phyloP scores from a whole-genome alignment of 2,888 invertebrate species.

The Toxonevra muliebris region DNA sequence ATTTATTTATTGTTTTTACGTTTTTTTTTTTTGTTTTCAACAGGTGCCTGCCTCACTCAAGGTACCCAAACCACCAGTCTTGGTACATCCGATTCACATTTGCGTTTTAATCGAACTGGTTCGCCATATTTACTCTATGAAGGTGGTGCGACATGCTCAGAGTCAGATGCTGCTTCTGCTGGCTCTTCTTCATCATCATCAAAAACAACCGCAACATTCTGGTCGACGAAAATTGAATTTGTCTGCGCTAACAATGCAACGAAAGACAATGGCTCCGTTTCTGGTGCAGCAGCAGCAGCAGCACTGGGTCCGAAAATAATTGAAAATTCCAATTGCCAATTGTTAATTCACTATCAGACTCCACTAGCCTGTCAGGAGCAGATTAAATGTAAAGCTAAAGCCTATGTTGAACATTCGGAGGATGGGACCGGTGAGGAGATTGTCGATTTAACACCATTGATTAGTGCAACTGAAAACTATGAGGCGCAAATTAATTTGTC shows the following conservation, averaged over 20 bases:
- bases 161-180: conserved; percentile 14
- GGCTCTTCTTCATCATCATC: conserved; percentile 1
- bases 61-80: conserved; percentile 55
- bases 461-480: conserved; percentile 62
- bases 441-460: conserved; percentile 63
- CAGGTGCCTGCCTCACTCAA: conserved; percentile 58
- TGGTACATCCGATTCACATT: conserved; percentile 56
- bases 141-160: conserved; percentile 54
- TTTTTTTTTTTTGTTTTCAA: conserved; percentile 9
- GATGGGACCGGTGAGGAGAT: conserved; percentile 49
- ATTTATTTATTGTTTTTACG: not conserved
- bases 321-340: conserved; percentile 64
- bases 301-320: conserved; percentile 55
- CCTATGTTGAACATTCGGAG: conserved; percentile 50
- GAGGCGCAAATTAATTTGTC: conserved; percentile 58
- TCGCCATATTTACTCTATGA: conserved; percentile 63
- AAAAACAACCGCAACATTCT: conserved; percentile 42
- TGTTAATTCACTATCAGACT: conserved; percentile 64
- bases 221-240: conserved; percentile 66
- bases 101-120: conserved; percentile 61
- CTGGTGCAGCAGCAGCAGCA: conserved; percentile 27
- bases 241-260: conserved; percentile 58
- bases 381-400: conserved; percentile 58
- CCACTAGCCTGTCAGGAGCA: conserved; percentile 61
- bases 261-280: conserved; percentile 43